A percentile compares a stretch with the other conserved stretches of the same genome.
These are phyloP conservation scores for Cyprichromis sp. DNA, from an alignment of 2,113 vertebrate species.

Conservation along the genomic window DNA sequence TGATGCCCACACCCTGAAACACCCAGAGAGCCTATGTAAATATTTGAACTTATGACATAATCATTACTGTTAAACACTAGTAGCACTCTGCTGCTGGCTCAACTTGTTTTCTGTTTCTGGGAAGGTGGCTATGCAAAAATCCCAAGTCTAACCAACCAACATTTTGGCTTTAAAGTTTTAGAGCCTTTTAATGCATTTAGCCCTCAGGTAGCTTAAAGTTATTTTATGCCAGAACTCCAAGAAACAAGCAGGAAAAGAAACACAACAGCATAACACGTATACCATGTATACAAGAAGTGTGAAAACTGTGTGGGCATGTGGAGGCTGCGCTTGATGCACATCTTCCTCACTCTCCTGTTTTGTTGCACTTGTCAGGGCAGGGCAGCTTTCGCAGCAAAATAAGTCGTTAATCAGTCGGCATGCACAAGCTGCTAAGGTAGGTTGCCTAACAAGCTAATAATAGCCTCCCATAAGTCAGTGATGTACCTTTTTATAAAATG, in stretches of 20 bases:
- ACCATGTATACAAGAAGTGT: background rate
- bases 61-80: slow-evolving; percentile 15
- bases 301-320: slow-evolving; percentile 5
- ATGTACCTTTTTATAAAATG: background rate
- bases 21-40: slow-evolving; percentile 46
- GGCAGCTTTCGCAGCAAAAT: background rate
- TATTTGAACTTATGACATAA: slow-evolving; percentile 57
- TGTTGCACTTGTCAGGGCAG: background rate
- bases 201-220: background rate
- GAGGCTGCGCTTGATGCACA: background rate
- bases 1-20: slow-evolving; percentile 47
- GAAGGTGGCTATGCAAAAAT: background rate
- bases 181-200: background rate
- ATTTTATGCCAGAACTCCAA: background rate
- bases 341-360: background rate
- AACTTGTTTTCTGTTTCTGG: background rate
- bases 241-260: background rate
- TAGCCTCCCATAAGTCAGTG: background rate
- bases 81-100: background rate
- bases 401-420: background rate
- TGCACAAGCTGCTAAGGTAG: background rate
- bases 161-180: background rate
- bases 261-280: background rate
- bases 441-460: background rate
- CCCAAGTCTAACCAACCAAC: background rate